Base-by-base conservation (phyloP, 1,140 invertebrate genomes). In the Drepana arcuata region DNA sequence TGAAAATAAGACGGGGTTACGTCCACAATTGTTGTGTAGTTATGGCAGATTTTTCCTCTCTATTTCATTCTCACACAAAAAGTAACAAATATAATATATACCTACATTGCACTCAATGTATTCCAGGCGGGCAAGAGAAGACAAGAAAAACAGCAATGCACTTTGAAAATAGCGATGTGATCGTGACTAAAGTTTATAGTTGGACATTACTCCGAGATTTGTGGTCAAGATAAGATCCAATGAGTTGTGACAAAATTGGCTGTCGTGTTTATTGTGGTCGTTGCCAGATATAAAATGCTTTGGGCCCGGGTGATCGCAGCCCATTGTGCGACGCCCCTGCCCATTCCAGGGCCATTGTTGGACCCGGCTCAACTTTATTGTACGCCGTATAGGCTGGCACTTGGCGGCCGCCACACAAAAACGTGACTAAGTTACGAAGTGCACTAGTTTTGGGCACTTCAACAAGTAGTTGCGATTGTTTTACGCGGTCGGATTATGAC, bases 211-310 rank as follows among this genome's bases (percentile, higher is more conserved):
- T 34, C 18, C 15, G 24, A 39, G 53, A 39, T 42, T 33, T 37
- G 60, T 54, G 58, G 55, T 58, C 58, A 56, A 63, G 64, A 68
- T 65, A 68, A 62, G 61, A 36, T 45, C 42, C 61, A 65, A 68
- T 68, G 58, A 68, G 62, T 68, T 62, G 64, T 62, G 55, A 57
- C 52, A 53, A 59, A 65, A 62, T 65, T 57, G 61, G 41, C 48
- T 48, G 55, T 52, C 50, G 48, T 50, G 53, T 62, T 57, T 62
- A 65, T 59, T 56, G 52, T 57, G 54, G 23, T 31, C 33, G 25
- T 46, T 46, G 37, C 28, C 24, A 37, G 34, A 41, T 45, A 52
- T 51, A 51, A 45, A 48, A 34, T 26, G 42, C 39, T 45, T 42
- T 46, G 32, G 37, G 34, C 16, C 18, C 14, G 29, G 26, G 29